Conservation (phyloP, 2,888 invertebrate species). For the Dicranocentrus wangi region DNA sequence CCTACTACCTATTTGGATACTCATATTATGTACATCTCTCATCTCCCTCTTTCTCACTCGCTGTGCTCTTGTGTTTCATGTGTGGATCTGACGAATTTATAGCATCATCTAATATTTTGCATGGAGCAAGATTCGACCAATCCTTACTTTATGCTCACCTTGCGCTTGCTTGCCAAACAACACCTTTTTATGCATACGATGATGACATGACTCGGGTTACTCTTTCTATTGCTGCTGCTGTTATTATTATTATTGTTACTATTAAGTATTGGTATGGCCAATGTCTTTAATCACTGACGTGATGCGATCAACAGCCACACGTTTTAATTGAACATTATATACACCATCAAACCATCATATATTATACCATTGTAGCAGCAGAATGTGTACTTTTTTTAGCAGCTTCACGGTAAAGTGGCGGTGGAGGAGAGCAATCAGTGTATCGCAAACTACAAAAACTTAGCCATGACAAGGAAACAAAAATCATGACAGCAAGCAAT, state of each 20-base stretch:
- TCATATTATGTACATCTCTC: neutral
- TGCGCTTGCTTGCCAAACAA: conserved; percentile 41
- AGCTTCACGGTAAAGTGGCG: too few relatives aligned
- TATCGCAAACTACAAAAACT: neutral
- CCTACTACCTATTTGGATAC: neutral
- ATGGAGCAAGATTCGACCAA: conserved; percentile 11
- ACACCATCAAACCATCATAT: too few relatives aligned
- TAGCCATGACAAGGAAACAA: conserved; percentile 12
- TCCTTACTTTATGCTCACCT: conserved; percentile 26
- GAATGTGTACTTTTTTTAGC: too few relatives aligned
- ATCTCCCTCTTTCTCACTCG: conserved; percentile 1
- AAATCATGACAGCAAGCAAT: conserved; percentile 2
- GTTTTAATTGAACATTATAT: neutral
- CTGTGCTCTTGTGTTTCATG: conserved; percentile 3
- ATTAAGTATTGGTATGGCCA: neutral
- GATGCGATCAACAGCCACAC: conserved; percentile 12
- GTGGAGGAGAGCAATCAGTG: too few relatives aligned
- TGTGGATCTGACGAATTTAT: too few relatives aligned
- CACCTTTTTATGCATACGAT: neutral
- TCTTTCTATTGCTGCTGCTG: neutral
- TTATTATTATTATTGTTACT: too few relatives aligned
- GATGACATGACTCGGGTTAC: conserved; percentile 8
- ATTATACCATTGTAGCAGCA: too few relatives aligned
- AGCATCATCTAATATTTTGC: too few relatives aligned
- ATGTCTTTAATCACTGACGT: conserved; percentile 5